phyloP scores from a whole-genome alignment of 1,140 invertebrate genomes.

The silkworm (Bombyx mori) region DNA sequence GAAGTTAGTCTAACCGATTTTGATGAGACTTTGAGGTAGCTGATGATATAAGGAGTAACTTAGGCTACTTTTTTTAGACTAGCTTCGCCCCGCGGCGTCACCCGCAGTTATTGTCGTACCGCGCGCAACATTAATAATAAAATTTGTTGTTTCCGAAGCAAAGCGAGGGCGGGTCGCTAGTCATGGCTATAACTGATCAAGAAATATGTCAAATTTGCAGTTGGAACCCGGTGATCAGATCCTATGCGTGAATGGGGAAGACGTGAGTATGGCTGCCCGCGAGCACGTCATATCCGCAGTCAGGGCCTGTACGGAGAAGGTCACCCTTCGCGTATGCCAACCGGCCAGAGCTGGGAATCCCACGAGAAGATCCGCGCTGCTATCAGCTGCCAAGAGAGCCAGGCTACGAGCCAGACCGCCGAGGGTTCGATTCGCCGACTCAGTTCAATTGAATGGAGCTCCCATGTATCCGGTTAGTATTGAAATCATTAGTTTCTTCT shows the following conservation, averaged over 20 bases:
- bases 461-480: constrained; percentile 80
- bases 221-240: constrained; percentile 93
- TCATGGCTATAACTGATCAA: background rate
- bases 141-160: too few species aligned
- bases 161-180: too few species aligned
- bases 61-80: too few species aligned
- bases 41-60: too few species aligned
- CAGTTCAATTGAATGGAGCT: constrained; percentile 88
- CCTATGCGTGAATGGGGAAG: constrained; percentile 89
- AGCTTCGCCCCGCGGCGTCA: too few species aligned
- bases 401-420: constrained; percentile 85
- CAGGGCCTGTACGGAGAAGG: constrained; percentile 82
- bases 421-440: constrained; percentile 90
- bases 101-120: too few species aligned
- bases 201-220: constrained; percentile 38
- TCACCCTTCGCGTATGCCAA: constrained; percentile 86
- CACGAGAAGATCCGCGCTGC: constrained; percentile 83
- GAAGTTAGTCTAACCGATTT: too few species aligned
- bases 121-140: too few species aligned
- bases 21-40: too few species aligned
- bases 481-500: background rate
- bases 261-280: constrained; percentile 85
- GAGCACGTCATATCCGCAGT: constrained; percentile 93
- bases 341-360: constrained; percentile 75
- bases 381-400: constrained; percentile 90